Conservation (phyloP, 2,113 vertebrate genomes). For the Emydura subglobosa region DNA sequence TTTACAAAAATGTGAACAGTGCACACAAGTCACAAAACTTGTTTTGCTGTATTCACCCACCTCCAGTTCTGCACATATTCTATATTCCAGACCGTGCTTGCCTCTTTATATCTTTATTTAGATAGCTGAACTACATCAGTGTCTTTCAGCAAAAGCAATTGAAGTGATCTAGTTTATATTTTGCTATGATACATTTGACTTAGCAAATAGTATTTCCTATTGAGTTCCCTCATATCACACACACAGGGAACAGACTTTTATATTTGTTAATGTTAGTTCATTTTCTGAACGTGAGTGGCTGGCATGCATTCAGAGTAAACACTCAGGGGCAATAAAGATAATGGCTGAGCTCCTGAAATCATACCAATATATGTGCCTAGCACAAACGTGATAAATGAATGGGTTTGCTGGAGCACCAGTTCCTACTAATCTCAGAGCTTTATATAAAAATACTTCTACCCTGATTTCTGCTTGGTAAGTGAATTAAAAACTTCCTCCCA, state of each 20-base stretch:
- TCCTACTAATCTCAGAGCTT: neutral
- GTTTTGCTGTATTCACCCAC: neutral
- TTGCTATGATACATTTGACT: neutral
- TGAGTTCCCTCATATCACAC: neutral
- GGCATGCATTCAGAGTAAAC: neutral
- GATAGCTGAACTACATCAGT: neutral
- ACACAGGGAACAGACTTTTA: neutral
- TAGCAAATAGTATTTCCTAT: neutral
- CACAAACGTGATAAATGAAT: neutral
- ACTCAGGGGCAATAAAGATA: neutral
- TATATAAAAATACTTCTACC: neutral
- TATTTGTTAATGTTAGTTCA: neutral
- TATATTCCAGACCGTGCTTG: neutral
- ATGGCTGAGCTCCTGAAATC: fast-evolving
- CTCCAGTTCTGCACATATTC: neutral
- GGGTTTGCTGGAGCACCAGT: neutral
- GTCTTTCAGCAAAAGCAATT: neutral
- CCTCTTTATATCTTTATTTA: neutral
- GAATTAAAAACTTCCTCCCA: neutral
- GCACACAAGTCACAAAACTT: neutral
- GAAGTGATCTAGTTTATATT: neutral
- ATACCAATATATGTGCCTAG: neutral
- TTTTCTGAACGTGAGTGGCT: neutral
- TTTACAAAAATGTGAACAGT: neutral
- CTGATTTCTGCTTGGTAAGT: neutral